Evolutionary conservation across 2,797 vertebrate genomes (phyloP), one percentile per base, ranked within the genome.

Genomic region (Danio choprae): DNA sequence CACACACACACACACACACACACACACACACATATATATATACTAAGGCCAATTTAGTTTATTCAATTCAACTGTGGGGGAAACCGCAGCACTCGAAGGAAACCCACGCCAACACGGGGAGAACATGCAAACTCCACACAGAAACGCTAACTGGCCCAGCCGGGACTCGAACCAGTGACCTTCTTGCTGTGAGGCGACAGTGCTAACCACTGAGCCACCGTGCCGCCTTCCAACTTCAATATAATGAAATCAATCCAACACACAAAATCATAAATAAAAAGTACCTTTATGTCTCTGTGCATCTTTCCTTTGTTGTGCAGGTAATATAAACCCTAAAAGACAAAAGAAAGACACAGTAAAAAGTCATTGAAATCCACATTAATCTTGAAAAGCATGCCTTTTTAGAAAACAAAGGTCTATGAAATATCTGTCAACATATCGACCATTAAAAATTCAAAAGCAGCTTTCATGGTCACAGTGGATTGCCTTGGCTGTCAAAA

Each of bases 261-360:
- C 2, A 64, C 10, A 22, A 70, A 48, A 46, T 41, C 1, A 53
- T 12, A 48, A 36, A 50, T 6, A 68, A 50, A 44, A 1, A 8
- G 67, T 91, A 96, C 95, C 95, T 96, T 96, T 89, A 96, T 96
- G 82, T 96, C 95, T 92, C 95, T 92, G 89, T 96, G 95, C 95
- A 96, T 96, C 91, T 96, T 96, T 88, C 95, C 95, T 94, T 95
- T 96, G 90, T 91, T 95, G 84, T 96, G 95, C 84, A 96, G 93
- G 83, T 96, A 96, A 90, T 93, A 95, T 1, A 96, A 90, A 71
- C 95, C 95, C 95, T 96, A 84, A 84, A 86, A 51, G 58, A 13
- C 48, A 51, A 48, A 51, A 51, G n/a, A 51, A 51, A 55, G 20
- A 22, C 53, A 56, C 2, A 63, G 70, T 3, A 62, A 7, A 65